Evolutionary conservation across 2,113 vertebrate species (phyloP), one percentile per base, ranked within the genome.

Genomic region (Reinhardtius hippoglossoides): DNA sequence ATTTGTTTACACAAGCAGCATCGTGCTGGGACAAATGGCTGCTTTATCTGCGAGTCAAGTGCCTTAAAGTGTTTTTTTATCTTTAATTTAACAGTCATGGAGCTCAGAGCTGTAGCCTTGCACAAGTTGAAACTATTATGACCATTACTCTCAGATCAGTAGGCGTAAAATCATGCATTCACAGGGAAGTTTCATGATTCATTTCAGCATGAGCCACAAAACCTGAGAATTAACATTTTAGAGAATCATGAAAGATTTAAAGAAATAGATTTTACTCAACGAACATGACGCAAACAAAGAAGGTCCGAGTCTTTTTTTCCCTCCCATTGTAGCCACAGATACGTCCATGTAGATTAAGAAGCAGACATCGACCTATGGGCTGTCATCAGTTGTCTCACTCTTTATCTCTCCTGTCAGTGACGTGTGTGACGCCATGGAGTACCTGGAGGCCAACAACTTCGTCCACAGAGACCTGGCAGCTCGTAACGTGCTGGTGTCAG

Each of bases 341-440:
- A 31, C 42, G 67, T 66, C 20, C 46, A 16, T 48, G 12, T 18
- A 21, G 20, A 54, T 9, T n/a, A 57, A 21, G 18, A 13, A 20
- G 4, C 6, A 50, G 50, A 54, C 20, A 14, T 23, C 5, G 2
- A 62, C 31, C 61, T 50, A 23, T 69, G 55, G 15, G 3, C 20
- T 40, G 10, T 57, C 12, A 48, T 21, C 21, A 63, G 3, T 35
- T 9, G 10, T 59, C 13, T 68, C 46, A 23, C 31, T 58, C 42
- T 2, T 81, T 0, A 0, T 56, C 14, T 67, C 14, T 64, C 23
- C 59, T 23, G 0, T 5, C 88, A 99, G 97, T 87, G 96, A 99
- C 0, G 98, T 99, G 76, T 99, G 97, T 13, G 98, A 98, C 89
- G 98, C 97, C 75, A 99, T 99, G 98, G 98, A 96, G 35, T 99